These are phyloP conservation scores for Oreochromis aureus DNA, from an alignment of 2,113 vertebrate species.

Conservation along the genomic window DNA sequence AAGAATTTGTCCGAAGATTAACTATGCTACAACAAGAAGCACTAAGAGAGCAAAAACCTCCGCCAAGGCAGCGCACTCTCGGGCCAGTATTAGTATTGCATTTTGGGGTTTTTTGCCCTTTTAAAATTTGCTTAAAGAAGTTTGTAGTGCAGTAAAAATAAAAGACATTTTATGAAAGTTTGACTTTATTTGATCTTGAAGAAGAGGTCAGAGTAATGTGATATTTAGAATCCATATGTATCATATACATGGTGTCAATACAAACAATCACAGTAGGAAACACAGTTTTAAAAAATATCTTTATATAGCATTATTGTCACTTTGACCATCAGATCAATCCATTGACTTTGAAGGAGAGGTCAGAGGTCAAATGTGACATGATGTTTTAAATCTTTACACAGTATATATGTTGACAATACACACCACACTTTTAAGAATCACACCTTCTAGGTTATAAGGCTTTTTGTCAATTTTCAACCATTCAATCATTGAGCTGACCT, in stretches of 20 bases:
- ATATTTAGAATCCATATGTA: background rate
- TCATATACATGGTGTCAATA: background rate
- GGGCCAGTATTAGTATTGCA: background rate
- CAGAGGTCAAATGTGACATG: background rate
- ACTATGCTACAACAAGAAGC: background rate
- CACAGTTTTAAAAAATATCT: background rate
- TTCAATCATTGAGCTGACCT: background rate
- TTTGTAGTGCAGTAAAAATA: background rate
- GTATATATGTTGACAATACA: background rate
- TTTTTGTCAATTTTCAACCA: background rate
- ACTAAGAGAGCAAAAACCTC: background rate
- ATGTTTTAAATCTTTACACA: background rate
- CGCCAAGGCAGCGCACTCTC: background rate
- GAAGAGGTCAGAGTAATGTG: background rate
- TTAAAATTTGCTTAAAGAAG: background rate
- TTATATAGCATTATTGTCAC: background rate
- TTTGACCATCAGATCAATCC: background rate
- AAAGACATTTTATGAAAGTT: background rate
- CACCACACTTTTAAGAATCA: background rate
- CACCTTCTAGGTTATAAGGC: background rate
- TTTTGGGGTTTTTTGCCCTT: fast-evolving
- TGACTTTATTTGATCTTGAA: background rate
- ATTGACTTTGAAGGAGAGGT: background rate
- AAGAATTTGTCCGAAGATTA: background rate
- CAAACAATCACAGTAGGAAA: background rate